These are phyloP conservation scores for Trachemys scripta DNA, from an alignment of 2,113 vertebrate genomes.

Conservation along the genomic window DNA sequence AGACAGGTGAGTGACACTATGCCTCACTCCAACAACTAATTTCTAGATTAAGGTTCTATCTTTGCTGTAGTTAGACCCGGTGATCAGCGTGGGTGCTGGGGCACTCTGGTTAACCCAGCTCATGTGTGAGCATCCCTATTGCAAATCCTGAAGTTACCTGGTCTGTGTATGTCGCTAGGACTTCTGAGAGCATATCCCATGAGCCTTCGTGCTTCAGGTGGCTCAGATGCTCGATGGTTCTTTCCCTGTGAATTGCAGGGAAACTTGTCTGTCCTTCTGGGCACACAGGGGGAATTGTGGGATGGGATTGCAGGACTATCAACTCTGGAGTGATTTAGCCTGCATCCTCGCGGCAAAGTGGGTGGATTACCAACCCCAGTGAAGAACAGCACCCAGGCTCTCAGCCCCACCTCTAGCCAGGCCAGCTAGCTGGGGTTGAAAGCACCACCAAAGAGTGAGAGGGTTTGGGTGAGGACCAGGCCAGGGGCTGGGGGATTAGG, in stretches of 20 bases:
- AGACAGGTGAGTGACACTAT: slow-evolving; percentile 6
- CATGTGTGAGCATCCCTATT: background rate
- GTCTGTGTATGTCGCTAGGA: background rate
- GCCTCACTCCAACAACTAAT: background rate
- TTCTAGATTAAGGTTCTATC: background rate
- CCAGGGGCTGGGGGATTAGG: too few species aligned
- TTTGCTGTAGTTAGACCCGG: background rate
- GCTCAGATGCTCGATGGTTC: background rate
- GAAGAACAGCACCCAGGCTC: background rate
- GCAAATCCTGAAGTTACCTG: background rate
- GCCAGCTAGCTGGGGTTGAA: background rate
- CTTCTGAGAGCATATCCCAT: background rate
- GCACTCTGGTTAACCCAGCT: background rate
- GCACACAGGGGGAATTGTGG: background rate
- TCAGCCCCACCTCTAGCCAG: background rate
- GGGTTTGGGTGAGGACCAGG: background rate
- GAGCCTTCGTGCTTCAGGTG: background rate
- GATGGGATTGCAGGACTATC: background rate
- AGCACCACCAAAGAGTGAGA: background rate
- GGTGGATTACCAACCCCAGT: background rate
- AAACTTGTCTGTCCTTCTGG: background rate
- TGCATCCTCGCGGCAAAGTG: background rate
- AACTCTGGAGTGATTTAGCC: background rate
- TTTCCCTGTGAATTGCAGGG: background rate
- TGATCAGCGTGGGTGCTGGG: background rate